Evolutionary conservation across 2,888 invertebrate species (phyloP).

Genomic region (Hyposoter dolosus): DNA sequence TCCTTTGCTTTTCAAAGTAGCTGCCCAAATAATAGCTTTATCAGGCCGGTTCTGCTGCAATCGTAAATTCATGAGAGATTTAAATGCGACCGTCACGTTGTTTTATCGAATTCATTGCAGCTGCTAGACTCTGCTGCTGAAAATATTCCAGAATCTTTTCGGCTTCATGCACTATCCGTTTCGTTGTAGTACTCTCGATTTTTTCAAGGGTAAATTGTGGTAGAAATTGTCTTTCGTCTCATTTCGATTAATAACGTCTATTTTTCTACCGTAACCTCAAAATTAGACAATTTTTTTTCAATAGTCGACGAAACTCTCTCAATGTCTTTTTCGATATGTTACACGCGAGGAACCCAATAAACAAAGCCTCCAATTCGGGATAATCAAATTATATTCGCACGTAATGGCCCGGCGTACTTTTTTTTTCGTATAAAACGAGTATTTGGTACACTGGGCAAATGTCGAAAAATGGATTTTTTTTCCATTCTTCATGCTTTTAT

Average conservation of each 20-base stretch:
- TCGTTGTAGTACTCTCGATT: not conserved
- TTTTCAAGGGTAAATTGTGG: not conserved
- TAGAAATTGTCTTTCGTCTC: not conserved
- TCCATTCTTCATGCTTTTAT: not conserved
- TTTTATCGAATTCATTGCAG: conserved; percentile 3
- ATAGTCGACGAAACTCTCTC: not conserved
- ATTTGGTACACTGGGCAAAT: not conserved
- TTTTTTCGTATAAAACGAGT: not conserved
- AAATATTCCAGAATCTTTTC: not conserved
- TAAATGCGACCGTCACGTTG: not conserved
- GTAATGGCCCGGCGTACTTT: not conserved
- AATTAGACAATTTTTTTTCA: not conserved
- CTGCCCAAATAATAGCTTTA: not conserved
- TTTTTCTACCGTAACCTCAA: not conserved
- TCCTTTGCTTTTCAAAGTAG: not conserved
- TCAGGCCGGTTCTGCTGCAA: not conserved
- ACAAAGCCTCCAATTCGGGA: not conserved
- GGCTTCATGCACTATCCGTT: not conserved
- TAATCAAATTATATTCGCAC: not conserved
- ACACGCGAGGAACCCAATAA: not conserved
- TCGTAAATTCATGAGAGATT: conserved; percentile 2
- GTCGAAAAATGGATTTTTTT: not conserved
- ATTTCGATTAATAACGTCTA: not conserved
- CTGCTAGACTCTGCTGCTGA: not conserved
- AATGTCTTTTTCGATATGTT: not conserved